Percentiles rank a stretch among this genome's conserved stretches.
Evolutionary conservation across 2,113 vertebrate genomes (phyloP).

Genomic region (Elachura formosa): DNA sequence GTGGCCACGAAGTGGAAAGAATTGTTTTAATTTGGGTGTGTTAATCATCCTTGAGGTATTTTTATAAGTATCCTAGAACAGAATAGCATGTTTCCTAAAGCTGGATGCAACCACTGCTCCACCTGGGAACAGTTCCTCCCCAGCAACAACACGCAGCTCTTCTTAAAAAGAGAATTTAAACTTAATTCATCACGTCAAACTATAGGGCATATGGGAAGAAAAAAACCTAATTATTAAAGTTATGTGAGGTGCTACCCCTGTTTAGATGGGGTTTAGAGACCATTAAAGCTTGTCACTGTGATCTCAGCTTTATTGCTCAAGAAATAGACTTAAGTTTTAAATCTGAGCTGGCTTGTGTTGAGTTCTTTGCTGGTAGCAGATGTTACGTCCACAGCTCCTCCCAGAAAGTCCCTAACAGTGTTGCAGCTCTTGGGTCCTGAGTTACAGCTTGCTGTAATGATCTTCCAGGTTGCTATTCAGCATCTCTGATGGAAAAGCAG

Average conservation of each 20-base stretch:
- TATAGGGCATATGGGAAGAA: background rate
- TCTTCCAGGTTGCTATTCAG: background rate
- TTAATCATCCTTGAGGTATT: slow-evolving; percentile 18
- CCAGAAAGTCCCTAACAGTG: background rate
- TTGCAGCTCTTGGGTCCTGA: background rate
- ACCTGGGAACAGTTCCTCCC: slow-evolving; percentile 21
- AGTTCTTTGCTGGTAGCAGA: background rate
- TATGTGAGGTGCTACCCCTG: background rate
- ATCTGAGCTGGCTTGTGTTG: background rate
- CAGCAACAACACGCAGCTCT: background rate
- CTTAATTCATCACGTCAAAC: background rate
- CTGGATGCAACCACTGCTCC: background rate
- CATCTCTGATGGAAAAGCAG: background rate
- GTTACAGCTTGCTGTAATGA: background rate
- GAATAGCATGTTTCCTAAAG: background rate
- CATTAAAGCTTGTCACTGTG: background rate
- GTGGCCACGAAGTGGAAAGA: slow-evolving; percentile 16
- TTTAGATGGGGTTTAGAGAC: slow-evolving; percentile 43
- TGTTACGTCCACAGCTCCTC: background rate
- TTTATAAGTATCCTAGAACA: background rate
- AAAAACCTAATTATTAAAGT: background rate
- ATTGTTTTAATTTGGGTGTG: slow-evolving; percentile 18
- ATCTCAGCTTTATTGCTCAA: background rate
- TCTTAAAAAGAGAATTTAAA: background rate
- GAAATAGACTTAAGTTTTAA: background rate